Base-by-base conservation (phyloP, 2,113 vertebrate genomes). In the Antigone vipio region DNA sequence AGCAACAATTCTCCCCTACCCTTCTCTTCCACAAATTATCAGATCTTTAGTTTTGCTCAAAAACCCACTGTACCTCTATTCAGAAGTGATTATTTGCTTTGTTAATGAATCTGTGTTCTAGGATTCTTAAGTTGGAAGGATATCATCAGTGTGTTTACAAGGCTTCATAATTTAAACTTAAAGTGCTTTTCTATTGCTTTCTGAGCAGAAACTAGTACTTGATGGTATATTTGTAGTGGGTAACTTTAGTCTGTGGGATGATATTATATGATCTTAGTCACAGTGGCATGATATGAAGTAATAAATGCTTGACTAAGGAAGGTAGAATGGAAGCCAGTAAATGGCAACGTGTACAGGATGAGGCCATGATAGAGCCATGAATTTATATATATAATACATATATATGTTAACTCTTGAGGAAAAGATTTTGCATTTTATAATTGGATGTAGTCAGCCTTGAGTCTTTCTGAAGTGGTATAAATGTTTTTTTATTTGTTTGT, bases 371-470 rank as follows among this genome's bases (percentile, higher is more conserved):
- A 92, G 94, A 98, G 96, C 95, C 95, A 74, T 96, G 92, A 95
- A 94, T 97, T 97, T 98, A 97, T 97, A 98, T 97, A 97, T 97
- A 98, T 94, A 97, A 91, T 94, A 97, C 96, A 96, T 97, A 98
- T 93, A 97, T 96, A 97, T 96, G 94, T 97, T 96, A 97, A 96
- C 96, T 97, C 93, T 96, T 92, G 93, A 96, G 79, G 91, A 96
- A 96, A 95, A 96, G 93, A 85, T 95, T 97, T 97, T 96, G 96
- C 97, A 81, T 97, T 98, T 97, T 98, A 95, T 97, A 96, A 97
- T 98, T 97, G 97, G 98, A 92, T 97, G 78, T 93, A 97, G 93
- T 97, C 97, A 95, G 91, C 96, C 93, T 95, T 88, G 87, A 96
- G 91, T 97, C 95, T 95, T 96, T 97, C 95, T 85, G 72, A 92